Percentiles rank a stretch among this genome's conserved stretches.
These are phyloP conservation scores for Sebastes miniatus DNA, from an alignment of 2,797 vertebrate species.

Conservation along the genomic window DNA sequence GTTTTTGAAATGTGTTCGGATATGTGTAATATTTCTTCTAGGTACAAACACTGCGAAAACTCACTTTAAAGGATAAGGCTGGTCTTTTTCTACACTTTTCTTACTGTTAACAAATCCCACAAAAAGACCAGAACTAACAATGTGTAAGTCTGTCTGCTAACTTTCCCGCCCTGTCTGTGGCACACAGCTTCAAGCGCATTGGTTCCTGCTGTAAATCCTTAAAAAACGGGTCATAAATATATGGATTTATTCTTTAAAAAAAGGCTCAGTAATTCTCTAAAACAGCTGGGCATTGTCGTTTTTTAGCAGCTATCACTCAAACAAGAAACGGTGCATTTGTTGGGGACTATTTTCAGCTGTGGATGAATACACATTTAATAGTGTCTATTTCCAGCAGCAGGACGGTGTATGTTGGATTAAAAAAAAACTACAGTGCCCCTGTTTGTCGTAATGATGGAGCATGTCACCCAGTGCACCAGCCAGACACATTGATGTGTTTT, in stretches of 20 bases:
- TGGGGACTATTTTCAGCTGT: not conserved
- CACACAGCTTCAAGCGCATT: not conserved
- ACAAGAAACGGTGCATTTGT: not conserved
- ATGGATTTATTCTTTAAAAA: not conserved
- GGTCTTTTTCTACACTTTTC: not conserved
- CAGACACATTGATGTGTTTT: not conserved
- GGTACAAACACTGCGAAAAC: conserved; percentile 40
- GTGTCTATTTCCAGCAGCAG: not conserved
- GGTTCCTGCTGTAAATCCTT: not conserved
- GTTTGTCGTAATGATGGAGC: not conserved
- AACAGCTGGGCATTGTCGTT: not conserved
- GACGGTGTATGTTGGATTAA: not conserved
- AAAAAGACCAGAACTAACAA: not conserved
- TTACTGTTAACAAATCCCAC: not conserved
- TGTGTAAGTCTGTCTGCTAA: not conserved
- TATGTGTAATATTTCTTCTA: conserved; percentile 10
- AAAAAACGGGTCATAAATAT: not conserved
- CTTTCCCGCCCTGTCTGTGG: not conserved
- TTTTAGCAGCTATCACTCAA: not conserved
- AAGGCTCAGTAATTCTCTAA: not conserved
- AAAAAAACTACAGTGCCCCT: not conserved
- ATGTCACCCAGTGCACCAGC: not conserved
- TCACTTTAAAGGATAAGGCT: not conserved
- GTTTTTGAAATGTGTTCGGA: conserved; percentile 12
- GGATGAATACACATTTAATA: not conserved